Evolutionary conservation across 1,140 invertebrate genomes (phyloP), one percentile per base, ranked within the genome.

Genomic region (Heliothis subflexa): DNA sequence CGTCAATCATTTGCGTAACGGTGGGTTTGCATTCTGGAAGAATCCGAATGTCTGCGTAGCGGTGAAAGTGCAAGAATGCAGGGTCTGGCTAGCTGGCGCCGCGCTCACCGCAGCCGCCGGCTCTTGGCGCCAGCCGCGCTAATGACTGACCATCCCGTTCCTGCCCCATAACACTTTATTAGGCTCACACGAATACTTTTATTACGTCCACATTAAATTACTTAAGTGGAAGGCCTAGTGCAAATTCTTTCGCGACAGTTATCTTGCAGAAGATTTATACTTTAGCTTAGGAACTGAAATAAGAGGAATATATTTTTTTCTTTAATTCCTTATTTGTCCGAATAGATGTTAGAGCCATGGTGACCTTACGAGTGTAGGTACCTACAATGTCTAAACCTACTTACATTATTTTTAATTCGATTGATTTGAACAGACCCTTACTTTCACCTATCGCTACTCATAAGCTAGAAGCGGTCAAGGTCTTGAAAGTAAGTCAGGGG

Each of bases 11-110:
- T 91, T 88, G 83, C 86, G 82, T 91, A 90, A 89, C 85, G 86
- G 87, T 85, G 76, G 50, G 57, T 72, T 79, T 74, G 78, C 79
- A 64, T 83, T 83, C 86, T 84, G 81, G 83, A 86, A 80, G 78
- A 83, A 64, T 78, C 74, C 72, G 68, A 57, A 71, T 78, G 66
- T 82, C 83, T 61, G 73, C 55, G 78, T 79, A 81, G 78, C 83
- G 86, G 90, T 89, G 89, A 92, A 92, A 92, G 89, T 91, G 87
- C 84, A 87, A 86, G 85, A 89, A 89, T 88, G 86, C 86, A 85
- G 84, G 82, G 52, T 72, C 49, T 62, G 73, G 78, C 61, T 73
- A 77, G 12, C 68, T 66, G 77, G 28, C 66, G 80, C 74, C 76
- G 40, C 81, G 79, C 57, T 14, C 73, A 49, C 68, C 49, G 57